Base-by-base conservation (phyloP, 2,888 invertebrate genomes). In the Colletes collaris region DNA sequence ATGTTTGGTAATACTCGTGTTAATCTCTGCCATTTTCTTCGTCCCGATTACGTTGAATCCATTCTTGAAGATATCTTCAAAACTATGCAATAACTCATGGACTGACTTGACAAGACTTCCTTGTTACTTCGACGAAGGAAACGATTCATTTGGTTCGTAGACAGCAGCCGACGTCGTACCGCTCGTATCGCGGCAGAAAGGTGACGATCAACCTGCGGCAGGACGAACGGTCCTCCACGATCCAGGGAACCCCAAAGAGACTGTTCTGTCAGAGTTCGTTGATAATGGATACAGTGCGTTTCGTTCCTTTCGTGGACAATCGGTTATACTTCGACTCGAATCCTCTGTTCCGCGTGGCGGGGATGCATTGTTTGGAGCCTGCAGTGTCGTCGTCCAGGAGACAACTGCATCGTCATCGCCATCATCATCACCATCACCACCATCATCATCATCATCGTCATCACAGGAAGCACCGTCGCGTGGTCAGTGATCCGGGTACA, bases 281-380 rank as follows among this genome's bases (percentile, higher is more conserved):
- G 72, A 69, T 65, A 16, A 58, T 83, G 49, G 79, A 79, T 50
- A 58, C 82, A 27, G 11, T 78, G 55, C 81, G 82, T 56, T 83
- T 87, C 35, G 79, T 85, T 60, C 90, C 91, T 2, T 89, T 91
- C 60, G 84, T 89, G 79, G 91, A 92, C 64, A 91, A 92, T 80
- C 91, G 91, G 89, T 84, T 92, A 62, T 92, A 92, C 62, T 79
- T 91, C 49, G 90, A 92, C 13, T 83, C 89, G 11, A 88, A 87
- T 81, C 87, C 90, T 8, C 64, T 86, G 59, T 79, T 88, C 59
- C 81, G 72, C 55, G 59, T 87, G 35, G 83, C 83, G 40, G 44
- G 82, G 46, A 50, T 83, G 67, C 83, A 79, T 65, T 74, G 83
- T 85, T 73, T 86, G 65, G 85, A 89, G n/a, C 87, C 89, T 68